A percentile compares a stretch with the other conserved stretches of the same genome.
phyloP scores from a whole-genome alignment of 2,797 vertebrate genomes.

The Micropoecilia bifurca region DNA sequence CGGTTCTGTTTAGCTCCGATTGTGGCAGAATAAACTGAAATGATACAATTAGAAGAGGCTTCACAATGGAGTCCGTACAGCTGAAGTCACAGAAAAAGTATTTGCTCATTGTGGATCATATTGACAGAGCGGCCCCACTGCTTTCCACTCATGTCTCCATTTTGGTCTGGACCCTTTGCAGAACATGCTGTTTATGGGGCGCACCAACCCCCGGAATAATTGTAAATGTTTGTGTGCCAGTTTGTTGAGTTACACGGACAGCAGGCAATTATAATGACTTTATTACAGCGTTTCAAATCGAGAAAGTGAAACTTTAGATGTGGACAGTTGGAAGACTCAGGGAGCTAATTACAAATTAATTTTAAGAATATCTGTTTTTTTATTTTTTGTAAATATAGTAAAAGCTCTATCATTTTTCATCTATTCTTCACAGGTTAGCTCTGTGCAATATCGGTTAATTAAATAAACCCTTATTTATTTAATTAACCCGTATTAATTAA shows the following conservation, averaged over 20 bases:
- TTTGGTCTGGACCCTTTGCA: constrained; percentile 49
- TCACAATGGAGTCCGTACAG: constrained; percentile 67
- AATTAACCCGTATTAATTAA: no score
- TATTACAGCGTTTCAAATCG: constrained; percentile 19
- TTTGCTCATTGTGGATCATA: constrained; percentile 54
- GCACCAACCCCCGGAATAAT: constrained; percentile 44
- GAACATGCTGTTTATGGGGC: constrained; percentile 45
- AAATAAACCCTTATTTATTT: background rate
- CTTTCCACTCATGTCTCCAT: constrained; percentile 63
- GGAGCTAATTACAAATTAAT: background rate
- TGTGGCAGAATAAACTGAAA: constrained; percentile 61
- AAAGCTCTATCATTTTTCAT: background rate
- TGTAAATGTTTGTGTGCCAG: constrained; percentile 35
- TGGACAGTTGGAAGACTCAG: no score
- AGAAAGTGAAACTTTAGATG: background rate
- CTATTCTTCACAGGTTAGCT: background rate
- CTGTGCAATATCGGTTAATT: background rate
- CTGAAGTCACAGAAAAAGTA: constrained; percentile 66
- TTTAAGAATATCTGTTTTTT: background rate
- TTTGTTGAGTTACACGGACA: constrained; percentile 40
- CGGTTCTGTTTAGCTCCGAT: constrained; percentile 48
- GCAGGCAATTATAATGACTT: constrained; percentile 40
- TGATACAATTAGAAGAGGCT: constrained; percentile 62
- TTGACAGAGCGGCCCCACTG: constrained; percentile 42
- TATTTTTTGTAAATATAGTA: background rate